Evolutionary conservation across 2,797 vertebrate species (phyloP).

Genomic region (Carcharodon carcharias): DNA sequence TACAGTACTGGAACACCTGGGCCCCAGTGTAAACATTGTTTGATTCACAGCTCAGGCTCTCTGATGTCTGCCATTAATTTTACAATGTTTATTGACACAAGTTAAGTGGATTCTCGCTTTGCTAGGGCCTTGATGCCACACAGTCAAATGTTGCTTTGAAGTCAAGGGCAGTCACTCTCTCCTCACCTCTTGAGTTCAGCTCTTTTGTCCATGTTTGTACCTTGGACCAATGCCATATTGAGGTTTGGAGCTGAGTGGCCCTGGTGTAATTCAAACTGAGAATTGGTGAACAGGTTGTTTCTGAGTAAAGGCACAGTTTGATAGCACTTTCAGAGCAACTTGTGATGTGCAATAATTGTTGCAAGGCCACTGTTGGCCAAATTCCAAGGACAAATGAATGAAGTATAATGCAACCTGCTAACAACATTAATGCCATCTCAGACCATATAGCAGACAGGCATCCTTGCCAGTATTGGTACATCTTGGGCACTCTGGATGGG

Average conservation of each 20-base stretch:
- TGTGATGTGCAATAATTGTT: background rate
- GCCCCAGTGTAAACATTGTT: too few species aligned
- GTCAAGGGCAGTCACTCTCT: background rate
- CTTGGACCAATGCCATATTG: background rate
- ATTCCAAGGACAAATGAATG: background rate
- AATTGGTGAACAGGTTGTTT: background rate
- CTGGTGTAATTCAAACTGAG: background rate
- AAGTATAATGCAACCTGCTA: background rate
- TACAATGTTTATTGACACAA: too few species aligned
- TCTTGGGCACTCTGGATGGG: background rate
- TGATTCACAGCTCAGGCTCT: too few species aligned
- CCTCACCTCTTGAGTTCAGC: background rate
- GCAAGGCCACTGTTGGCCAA: background rate
- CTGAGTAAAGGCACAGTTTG: background rate
- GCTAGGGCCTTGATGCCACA: background rate
- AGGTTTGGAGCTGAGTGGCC: background rate
- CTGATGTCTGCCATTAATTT: too few species aligned
- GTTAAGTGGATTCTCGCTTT: too few species aligned
- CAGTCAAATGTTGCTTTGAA: background rate
- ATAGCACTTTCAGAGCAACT: background rate
- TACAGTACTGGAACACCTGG: too few species aligned
- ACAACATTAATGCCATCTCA: background rate
- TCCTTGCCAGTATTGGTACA: background rate
- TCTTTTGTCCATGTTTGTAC: background rate
- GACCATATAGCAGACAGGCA: background rate